Evolutionary conservation across 2,113 vertebrate genomes (phyloP), one percentile per base, ranked within the genome.

Genomic region (Ceyx melanurus): DNA sequence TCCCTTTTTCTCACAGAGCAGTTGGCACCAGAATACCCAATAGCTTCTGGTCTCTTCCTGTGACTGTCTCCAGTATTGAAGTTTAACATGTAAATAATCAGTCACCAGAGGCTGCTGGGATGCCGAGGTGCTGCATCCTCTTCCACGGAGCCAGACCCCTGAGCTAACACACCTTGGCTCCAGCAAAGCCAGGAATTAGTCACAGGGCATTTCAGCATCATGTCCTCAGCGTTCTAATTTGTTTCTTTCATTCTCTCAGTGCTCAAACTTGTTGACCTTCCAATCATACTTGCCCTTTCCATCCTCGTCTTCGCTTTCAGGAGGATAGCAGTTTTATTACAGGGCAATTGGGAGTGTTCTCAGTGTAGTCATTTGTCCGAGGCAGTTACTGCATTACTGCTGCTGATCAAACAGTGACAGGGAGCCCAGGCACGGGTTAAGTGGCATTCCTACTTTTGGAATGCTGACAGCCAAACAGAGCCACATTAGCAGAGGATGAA

Each of bases 181-280:
- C 28, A 51, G 15, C 45, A 64, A 64, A 13, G 3, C 57, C 87
- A 79, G 22, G 89, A 91, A 79, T 68, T 61, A 85, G 61, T 68
- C 87, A 87, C 26, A 75, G 81, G 87, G 71, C 54, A 82, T 79
- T 80, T 67, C 83, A 79, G 84, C 70, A 53, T 87, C 77, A 65
- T 61, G 70, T 82, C 81, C 78, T 87, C 74, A 22, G 89, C 4
- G 11, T 79, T 84, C 48, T 79, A 85, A 94, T 94, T 72, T 90
- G 92, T 92, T 92, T 95, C 91, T 93, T 96, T 93, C 72, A 89
- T 94, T 91, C 93, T 86, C 82, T 40, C 94, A 67, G 82, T 79
- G 85, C 88, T 96, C 93, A 94, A 87, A 94, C 92, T 88, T 95
- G 93, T 94, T 95, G 95, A 95, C 94, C 93, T 95, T 91, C 84